Evolutionary conservation across 2,797 vertebrate genomes (phyloP).

Genomic region (Danionella dracula): DNA sequence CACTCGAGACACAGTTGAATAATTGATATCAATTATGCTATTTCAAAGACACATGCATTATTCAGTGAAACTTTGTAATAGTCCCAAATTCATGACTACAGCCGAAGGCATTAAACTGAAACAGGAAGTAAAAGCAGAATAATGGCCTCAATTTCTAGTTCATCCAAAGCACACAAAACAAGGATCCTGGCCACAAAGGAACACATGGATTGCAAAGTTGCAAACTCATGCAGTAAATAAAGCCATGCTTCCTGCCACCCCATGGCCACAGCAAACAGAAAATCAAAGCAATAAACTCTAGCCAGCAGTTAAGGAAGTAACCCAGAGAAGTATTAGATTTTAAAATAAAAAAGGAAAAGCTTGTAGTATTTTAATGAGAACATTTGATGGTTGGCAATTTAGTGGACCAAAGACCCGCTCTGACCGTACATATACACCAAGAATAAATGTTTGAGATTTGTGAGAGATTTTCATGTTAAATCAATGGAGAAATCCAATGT

Average conservation of each 20-base stretch:
- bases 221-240: neutral
- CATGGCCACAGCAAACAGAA: neutral
- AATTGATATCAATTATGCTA: conserved; percentile 39
- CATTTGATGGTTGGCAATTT: too few species aligned
- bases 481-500: too few species aligned
- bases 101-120: neutral
- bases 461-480: too few species aligned
- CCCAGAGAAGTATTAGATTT: too few species aligned
- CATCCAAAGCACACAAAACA: neutral
- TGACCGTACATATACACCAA: too few species aligned
- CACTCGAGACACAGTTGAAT: conserved; percentile 34
- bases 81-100: conserved; percentile 5
- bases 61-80: conserved; percentile 33
- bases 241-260: neutral
- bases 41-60: conserved; percentile 39
- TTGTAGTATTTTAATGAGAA: too few species aligned
- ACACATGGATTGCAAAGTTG: neutral
- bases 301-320: neutral
- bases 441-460: too few species aligned
- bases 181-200: neutral
- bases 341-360: too few species aligned
- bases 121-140: neutral
- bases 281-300: neutral
- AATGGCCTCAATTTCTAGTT: neutral
- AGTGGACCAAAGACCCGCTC: too few species aligned